These are phyloP conservation scores for Temnothorax ravouxi DNA, from an alignment of 2,888 invertebrate genomes.

Conservation along the genomic window DNA sequence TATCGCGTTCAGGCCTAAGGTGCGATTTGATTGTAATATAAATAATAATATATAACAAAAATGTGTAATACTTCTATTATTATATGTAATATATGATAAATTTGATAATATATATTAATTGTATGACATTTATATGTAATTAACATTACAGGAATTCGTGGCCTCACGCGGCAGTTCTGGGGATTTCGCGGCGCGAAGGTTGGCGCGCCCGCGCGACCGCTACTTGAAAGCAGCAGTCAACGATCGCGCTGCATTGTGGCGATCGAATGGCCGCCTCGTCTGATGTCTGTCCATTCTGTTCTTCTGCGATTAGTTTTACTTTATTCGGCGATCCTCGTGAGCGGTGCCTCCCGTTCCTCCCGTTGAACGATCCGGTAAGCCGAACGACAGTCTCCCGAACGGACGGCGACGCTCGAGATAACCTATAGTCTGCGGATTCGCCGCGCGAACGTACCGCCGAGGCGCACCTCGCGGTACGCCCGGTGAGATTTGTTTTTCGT, in stretches of 20 bases:
- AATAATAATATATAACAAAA: no score
- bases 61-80: no score
- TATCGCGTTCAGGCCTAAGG: no score
- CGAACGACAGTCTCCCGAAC: constrained; percentile 1
- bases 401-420: constrained; percentile 15
- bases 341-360: constrained; percentile 71
- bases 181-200: constrained; percentile 48
- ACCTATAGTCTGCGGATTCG: constrained; percentile 40
- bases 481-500: constrained; percentile 70
- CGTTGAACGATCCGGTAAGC: constrained; percentile 80
- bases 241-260: constrained; percentile 77
- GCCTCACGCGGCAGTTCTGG: neutral
- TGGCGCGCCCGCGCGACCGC: constrained; percentile 60
- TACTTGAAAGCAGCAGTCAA: constrained; percentile 71
- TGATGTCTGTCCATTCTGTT: constrained; percentile 82
- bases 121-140: no score
- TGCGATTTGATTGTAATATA: no score
- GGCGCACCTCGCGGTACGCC: constrained; percentile 79
- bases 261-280: constrained; percentile 80
- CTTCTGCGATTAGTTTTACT: constrained; percentile 83
- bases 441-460: constrained; percentile 53
- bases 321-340: constrained; percentile 76
- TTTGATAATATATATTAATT: no score
- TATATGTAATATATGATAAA: no score
- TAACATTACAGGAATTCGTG: no score